Percentiles rank a stretch among this genome's conserved stretches.
Evolutionary conservation across 2,797 vertebrate genomes (phyloP).

Genomic region (Acestrorhynchus altus): DNA sequence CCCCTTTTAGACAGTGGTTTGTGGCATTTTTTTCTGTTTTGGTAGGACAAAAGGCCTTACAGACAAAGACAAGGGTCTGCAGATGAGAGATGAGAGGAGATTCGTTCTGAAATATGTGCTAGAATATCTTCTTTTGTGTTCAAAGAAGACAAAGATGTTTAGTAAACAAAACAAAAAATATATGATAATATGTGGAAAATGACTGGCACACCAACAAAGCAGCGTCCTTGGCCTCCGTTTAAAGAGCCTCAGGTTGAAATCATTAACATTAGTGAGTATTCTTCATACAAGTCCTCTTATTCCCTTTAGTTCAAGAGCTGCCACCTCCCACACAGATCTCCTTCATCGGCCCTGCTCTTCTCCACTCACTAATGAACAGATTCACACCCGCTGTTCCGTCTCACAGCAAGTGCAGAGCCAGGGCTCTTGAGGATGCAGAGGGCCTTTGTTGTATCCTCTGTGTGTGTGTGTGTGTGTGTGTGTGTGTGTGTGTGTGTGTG

Average conservation of each 20-base stretch:
- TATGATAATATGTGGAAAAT: background rate
- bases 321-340: constrained; percentile 39
- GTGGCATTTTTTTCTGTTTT: too few species aligned
- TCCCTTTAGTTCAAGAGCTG: constrained; percentile 19
- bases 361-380: constrained; percentile 46
- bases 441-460: constrained; percentile 2
- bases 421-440: constrained; percentile 3
- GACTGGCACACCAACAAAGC: constrained; percentile 15
- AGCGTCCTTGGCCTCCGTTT: background rate
- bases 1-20: too few species aligned
- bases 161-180: background rate
- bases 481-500: background rate
- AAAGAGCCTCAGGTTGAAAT: constrained; percentile 30
- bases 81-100: background rate
- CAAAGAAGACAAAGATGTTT: background rate
- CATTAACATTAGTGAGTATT: constrained; percentile 39
- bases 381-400: constrained; percentile 25
- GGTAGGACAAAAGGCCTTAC: background rate
- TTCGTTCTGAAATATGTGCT: background rate
- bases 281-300: constrained; percentile 39
- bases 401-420: constrained; percentile 1
- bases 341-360: constrained; percentile 42
- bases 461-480: background rate
- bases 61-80: too few species aligned
- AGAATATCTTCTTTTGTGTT: background rate